phyloP scores from a whole-genome alignment of 2,888 invertebrate genomes.

The Oscheius sp. region DNA sequence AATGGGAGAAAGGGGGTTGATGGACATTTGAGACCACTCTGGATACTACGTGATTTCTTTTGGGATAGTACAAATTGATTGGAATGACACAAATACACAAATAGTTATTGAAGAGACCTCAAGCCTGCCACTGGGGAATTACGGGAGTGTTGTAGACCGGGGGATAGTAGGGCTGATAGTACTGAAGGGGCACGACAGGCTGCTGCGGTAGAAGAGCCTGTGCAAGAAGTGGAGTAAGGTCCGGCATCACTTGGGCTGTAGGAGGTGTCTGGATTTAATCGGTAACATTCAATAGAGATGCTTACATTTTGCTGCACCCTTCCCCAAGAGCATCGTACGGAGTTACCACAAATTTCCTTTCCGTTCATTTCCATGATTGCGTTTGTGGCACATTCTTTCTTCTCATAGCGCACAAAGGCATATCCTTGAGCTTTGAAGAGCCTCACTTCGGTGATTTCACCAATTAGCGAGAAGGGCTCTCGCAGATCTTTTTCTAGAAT shows the following conservation, averaged over 20 bases:
- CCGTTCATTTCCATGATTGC: conserved; percentile 97
- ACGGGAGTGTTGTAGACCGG: conserved; percentile 30
- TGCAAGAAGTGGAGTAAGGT: conserved; percentile 39
- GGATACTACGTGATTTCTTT: conserved; percentile 21
- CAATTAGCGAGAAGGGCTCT: conserved; percentile 92
- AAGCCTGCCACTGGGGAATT: conserved; percentile 39
- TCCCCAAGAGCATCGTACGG: conserved; percentile 70
- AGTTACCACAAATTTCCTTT: conserved; percentile 64
- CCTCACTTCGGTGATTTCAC: conserved; percentile 93
- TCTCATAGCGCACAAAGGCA: conserved; percentile 83
- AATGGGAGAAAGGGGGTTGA: not conserved
- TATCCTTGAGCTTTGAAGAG: conserved; percentile 80
- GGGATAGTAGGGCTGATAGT: conserved; percentile 22
- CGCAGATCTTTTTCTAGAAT: conserved; percentile 89
- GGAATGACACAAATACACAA: conserved; percentile 23
- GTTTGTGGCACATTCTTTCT: conserved; percentile 96
- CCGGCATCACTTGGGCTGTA: conserved; percentile 41
- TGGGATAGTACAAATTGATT: not conserved
- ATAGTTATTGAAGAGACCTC: not conserved
- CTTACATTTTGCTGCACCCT: conserved; percentile 53
- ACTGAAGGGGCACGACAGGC: not conserved
- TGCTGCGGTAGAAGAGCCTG: conserved; percentile 37
- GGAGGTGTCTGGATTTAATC: conserved; percentile 10
- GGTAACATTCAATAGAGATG: not conserved
- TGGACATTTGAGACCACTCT: conserved; percentile 24